Conservation (phyloP, 2,888 invertebrate species). For the Norana najaformis region DNA sequence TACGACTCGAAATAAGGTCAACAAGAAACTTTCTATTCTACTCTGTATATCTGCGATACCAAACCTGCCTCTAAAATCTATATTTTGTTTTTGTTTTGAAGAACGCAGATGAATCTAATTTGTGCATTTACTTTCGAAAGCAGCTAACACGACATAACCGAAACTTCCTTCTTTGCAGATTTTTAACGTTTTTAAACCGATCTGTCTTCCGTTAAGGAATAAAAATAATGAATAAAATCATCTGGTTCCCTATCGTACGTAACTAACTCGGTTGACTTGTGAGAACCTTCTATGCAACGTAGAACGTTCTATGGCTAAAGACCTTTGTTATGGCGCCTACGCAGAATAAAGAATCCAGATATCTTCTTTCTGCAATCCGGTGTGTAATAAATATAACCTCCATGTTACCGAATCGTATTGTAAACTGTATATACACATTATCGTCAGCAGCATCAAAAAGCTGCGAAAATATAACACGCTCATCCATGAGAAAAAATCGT, state of each 20-base stretch:
- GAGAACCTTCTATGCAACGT: neutral
- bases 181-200: neutral
- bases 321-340: too few species aligned
- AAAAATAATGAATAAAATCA: constrained; percentile 14
- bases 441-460: too few species aligned
- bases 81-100: neutral
- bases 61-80: neutral
- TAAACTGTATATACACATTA: too few species aligned
- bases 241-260: neutral
- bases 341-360: too few species aligned
- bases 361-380: too few species aligned
- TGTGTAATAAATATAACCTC: too few species aligned
- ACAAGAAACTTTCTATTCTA: neutral
- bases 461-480: too few species aligned
- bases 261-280: neutral
- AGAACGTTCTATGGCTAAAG: too few species aligned
- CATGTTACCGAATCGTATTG: too few species aligned
- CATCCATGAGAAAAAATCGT: too few species aligned
- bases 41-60: neutral
- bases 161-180: constrained; percentile 8
- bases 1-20: neutral
- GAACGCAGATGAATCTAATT: neutral
- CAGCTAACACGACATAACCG: neutral
- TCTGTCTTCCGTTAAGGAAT: constrained; percentile 1
- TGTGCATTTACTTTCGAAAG: neutral